Conservation (phyloP, 2,797 vertebrate genomes). For the Anguilla marmorata region DNA sequence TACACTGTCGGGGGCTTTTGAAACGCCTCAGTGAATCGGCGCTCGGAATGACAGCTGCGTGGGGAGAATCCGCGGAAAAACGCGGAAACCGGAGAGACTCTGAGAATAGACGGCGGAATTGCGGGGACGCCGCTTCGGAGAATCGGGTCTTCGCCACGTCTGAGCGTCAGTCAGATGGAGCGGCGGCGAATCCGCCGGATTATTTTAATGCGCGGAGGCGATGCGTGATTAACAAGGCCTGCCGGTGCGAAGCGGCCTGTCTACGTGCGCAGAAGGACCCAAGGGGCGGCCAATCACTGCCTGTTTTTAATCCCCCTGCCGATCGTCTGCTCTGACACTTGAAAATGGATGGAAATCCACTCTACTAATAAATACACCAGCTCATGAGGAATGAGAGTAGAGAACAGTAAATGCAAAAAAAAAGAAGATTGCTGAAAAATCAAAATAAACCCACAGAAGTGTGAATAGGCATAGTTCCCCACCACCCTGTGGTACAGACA, state of each 20-base stretch:
- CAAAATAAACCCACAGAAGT: neutral
- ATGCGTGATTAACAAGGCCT: conserved; percentile 5
- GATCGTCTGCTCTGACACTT: neutral
- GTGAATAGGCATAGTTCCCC: neutral
- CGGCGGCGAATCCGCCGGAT: neutral
- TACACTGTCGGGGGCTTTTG: neutral
- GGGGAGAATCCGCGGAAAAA: neutral
- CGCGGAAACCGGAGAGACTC: neutral
- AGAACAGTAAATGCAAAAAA: neutral
- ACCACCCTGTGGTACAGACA: neutral
- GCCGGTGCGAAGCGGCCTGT: neutral
- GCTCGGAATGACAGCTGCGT: neutral
- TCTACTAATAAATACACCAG: neutral
- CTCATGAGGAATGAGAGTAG: neutral
- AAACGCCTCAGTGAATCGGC: neutral
- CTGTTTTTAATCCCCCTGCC: neutral
- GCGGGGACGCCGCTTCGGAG: neutral
- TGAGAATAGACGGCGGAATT: neutral
- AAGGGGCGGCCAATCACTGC: neutral
- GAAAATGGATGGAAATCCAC: neutral
- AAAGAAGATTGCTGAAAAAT: neutral
- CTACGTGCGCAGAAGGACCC: neutral
- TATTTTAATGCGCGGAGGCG: neutral
- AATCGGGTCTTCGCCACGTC: neutral
- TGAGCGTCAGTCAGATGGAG: neutral